A percentile compares a stretch with the other conserved stretches of the same genome.
Evolutionary conservation across 2,797 vertebrate species (phyloP).

Genomic region (Channa striata): DNA sequence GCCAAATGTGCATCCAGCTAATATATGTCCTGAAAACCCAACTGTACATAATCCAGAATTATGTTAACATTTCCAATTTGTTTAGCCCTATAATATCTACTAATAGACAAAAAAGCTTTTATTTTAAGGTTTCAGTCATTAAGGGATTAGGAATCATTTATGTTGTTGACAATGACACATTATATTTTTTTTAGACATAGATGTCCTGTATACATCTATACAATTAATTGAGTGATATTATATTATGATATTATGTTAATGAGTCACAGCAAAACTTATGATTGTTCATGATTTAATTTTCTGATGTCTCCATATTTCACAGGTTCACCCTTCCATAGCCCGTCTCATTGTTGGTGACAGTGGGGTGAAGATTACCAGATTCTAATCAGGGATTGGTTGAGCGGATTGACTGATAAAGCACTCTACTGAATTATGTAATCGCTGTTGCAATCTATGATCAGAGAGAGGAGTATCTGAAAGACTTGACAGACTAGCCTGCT

Average conservation of each 20-base stretch:
- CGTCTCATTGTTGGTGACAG: conserved; percentile 86
- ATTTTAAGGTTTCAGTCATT: conserved; percentile 4
- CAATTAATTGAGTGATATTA: conserved; percentile 1
- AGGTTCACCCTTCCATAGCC: conserved; percentile 86
- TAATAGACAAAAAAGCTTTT: neutral
- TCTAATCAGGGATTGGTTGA: conserved; percentile 78
- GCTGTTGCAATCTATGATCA: conserved; percentile 61
- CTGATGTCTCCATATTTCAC: conserved; percentile 41
- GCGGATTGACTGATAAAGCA: conserved; percentile 49
- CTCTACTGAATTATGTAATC: conserved; percentile 72
- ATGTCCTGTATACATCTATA: neutral
- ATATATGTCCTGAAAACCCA: neutral
- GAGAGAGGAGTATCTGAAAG: conserved; percentile 32
- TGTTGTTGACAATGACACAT: neutral
- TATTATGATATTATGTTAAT: conserved; percentile 17
- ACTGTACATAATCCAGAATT: neutral
- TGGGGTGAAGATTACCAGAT: conserved; percentile 83
- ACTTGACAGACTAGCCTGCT: conserved; percentile 71
- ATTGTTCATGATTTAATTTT: conserved; percentile 4
- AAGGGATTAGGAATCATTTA: neutral
- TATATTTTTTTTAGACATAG: neutral
- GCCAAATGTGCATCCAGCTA: neutral
- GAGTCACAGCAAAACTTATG: conserved; percentile 3
- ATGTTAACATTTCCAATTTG: neutral
- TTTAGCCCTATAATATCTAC: neutral